A percentile compares a stretch with the other conserved stretches of the same genome.
Conservation (phyloP, 2,797 vertebrate species). For the Microhierax caerulescens region DNA sequence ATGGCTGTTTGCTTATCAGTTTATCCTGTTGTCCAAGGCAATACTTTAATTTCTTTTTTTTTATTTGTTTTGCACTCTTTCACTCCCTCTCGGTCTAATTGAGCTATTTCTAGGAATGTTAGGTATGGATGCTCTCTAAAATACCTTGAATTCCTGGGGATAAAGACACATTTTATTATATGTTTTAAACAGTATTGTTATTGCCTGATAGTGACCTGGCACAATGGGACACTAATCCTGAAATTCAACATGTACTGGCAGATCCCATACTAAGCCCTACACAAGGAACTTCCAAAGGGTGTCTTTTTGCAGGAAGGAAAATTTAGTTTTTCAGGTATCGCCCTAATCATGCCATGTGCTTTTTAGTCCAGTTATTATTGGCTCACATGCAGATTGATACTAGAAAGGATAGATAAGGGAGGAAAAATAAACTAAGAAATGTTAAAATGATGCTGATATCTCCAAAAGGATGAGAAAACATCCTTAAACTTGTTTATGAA, state of each 20-base stretch:
- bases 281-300: background rate
- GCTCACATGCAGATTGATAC: background rate
- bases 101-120: background rate
- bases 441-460: accelerated
- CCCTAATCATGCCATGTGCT: background rate
- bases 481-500: background rate
- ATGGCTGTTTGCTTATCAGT: background rate
- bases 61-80: background rate
- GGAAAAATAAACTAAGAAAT: background rate
- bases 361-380: background rate
- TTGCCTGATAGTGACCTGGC: background rate
- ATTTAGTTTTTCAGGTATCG: background rate
- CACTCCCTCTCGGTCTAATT: background rate
- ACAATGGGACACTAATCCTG: background rate
- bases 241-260: background rate
- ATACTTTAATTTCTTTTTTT: no score
- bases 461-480: background rate
- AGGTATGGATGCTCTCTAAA: background rate
- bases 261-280: background rate
- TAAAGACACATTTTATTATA: accelerated
- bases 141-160: background rate
- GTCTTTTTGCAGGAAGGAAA: background rate
- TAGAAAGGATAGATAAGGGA: background rate
- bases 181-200: background rate
- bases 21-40: background rate